Evolutionary conservation across 30 jellyfish, hydroid and myxozoan genomes (phyloP).

Genomic region (Pelagia noctiluca): DNA sequence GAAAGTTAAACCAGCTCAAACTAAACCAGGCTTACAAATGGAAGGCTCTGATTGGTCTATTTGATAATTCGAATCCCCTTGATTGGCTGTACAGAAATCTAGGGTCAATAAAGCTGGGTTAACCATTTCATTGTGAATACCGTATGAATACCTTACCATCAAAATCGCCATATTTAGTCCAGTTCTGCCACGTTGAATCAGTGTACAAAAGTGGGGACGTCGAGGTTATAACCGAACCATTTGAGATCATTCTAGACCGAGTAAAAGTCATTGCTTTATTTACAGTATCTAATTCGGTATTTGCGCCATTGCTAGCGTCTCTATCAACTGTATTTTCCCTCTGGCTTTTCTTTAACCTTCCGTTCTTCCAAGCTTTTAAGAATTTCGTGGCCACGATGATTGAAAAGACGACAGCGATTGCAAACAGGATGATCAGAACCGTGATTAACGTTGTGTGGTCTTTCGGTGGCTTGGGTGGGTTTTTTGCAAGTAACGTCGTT

Average conservation of each 20-base stretch:
- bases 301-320: neutral
- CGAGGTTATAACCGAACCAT: constrained; percentile 29
- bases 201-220: constrained; percentile 21
- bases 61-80: too few relatives aligned
- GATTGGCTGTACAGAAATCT: neutral
- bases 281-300: constrained; percentile 23
- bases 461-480: neutral
- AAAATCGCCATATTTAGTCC: constrained; percentile 32
- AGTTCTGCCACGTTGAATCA: constrained; percentile 29
- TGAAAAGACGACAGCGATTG: neutral
- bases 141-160: constrained; percentile 15
- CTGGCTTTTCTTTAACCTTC: constrained; percentile 1
- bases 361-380: neutral
- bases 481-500: neutral
- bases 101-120: too few relatives aligned
- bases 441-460: constrained; percentile 16
- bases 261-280: constrained; percentile 50
- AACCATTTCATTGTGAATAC: neutral
- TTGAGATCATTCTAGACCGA: constrained; percentile 63
- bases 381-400: constrained; percentile 7
- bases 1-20: too few relatives aligned
- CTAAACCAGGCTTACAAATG: too few relatives aligned
- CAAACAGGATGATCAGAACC: constrained; percentile 6
- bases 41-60: too few relatives aligned
- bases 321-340: neutral